Conservation (phyloP, 2,797 vertebrate genomes). For the Nannoperca australis region DNA sequence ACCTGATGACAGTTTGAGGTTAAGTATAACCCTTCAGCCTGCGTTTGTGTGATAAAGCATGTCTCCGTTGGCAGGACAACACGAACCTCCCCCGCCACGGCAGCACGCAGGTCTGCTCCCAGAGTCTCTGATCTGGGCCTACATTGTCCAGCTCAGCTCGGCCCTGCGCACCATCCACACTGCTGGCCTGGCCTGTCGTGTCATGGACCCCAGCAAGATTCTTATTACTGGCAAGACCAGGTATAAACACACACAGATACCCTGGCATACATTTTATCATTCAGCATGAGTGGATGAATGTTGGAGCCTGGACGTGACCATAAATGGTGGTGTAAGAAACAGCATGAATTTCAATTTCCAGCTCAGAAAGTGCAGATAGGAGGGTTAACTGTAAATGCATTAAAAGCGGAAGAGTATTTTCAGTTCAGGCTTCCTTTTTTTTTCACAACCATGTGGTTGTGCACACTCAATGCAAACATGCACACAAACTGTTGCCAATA, state of each 20-base stretch:
- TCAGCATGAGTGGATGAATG: neutral
- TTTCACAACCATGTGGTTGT: neutral
- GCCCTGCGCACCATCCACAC: conserved; percentile 97
- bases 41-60: conserved; percentile 29
- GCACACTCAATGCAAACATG: neutral
- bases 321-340: neutral
- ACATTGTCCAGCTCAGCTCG: conserved; percentile 98
- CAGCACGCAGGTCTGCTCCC: conserved; percentile 97
- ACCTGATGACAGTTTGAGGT: conserved; percentile 40
- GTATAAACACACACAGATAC: conserved; percentile 73
- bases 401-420: conserved; percentile 62
- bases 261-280: neutral
- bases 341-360: conserved; percentile 8
- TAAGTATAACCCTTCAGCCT: conserved; percentile 24
- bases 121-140: conserved; percentile 98
- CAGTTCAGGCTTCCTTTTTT: conserved; percentile 50
- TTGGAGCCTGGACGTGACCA: neutral
- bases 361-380: conserved; percentile 1
- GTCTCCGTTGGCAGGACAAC: conserved; percentile 88
- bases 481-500: neutral
- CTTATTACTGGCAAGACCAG: conserved; percentile 98
- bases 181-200: conserved; percentile 95
- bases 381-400: conserved; percentile 31
- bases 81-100: conserved; percentile 95
- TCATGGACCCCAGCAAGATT: conserved; percentile 99